Conservation (phyloP, 2,113 vertebrate genomes). For the Chelonoidis abingdonii region DNA sequence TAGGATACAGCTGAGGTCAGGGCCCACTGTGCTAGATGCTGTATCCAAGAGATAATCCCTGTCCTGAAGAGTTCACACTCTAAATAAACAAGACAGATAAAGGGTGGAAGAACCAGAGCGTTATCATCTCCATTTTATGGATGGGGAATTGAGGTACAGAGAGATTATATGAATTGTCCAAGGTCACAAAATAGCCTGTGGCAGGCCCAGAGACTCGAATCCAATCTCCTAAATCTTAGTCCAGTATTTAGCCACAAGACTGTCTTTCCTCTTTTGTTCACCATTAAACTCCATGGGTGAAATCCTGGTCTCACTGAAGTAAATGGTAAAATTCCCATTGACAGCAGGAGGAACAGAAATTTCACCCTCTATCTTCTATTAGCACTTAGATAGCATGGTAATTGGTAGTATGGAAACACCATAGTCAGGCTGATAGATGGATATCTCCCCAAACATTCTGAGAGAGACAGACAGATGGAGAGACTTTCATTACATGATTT, state of each 20-base stretch:
- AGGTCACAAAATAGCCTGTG: background rate
- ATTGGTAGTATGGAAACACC: background rate
- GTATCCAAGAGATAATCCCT: background rate
- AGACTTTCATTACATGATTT: rapidly evolving
- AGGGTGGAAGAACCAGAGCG: background rate
- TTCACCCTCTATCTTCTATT: background rate
- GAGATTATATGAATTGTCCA: background rate
- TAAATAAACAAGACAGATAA: background rate
- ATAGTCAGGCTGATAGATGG: background rate
- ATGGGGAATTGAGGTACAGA: background rate
- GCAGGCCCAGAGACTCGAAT: background rate
- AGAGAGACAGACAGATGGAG: background rate
- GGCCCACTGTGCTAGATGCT: background rate
- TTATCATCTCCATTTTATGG: background rate
- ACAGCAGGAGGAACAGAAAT: background rate
- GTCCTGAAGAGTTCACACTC: background rate
- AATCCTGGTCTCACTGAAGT: background rate
- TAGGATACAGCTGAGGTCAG: background rate
- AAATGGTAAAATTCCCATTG: background rate
- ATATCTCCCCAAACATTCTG: background rate
- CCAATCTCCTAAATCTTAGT: background rate
- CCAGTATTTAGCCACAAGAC: background rate
- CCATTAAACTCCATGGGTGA: background rate
- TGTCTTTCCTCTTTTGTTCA: background rate
- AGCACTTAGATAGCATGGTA: background rate